Evolutionary conservation across 2,113 vertebrate genomes (phyloP).

Genomic region (Megaleporinus macrocephalus): DNA sequence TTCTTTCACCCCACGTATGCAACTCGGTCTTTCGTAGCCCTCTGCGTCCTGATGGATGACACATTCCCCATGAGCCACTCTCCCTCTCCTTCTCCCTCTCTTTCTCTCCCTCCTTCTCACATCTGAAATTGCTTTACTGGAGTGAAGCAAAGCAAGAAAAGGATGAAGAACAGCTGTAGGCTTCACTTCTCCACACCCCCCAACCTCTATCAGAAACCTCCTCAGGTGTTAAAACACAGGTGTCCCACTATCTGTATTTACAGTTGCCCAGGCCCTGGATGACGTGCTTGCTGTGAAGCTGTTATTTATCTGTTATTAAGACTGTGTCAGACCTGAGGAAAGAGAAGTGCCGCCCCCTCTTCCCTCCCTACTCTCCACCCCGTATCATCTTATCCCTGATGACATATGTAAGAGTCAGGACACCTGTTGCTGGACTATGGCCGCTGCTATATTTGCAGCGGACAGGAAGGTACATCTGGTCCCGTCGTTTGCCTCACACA

Average conservation of each 20-base stretch:
- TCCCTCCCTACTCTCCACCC: neutral
- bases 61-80: slow-evolving; percentile 56
- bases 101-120: slow-evolving; percentile 9
- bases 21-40: slow-evolving; percentile 48
- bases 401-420: slow-evolving; percentile 28
- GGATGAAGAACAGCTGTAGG: slow-evolving; percentile 56
- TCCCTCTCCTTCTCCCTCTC: slow-evolving; percentile 14
- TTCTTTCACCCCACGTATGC: slow-evolving; percentile 47
- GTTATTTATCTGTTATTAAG: slow-evolving; percentile 57
- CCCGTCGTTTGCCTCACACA: neutral
- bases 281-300: slow-evolving; percentile 57
- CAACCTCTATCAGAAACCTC: neutral
- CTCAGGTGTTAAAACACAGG: slow-evolving; percentile 15
- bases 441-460: slow-evolving; percentile 23
- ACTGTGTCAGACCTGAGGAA: slow-evolving; percentile 60
- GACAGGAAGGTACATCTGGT: neutral
- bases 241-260: slow-evolving; percentile 46
- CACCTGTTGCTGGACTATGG: slow-evolving; percentile 33
- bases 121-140: slow-evolving; percentile 7
- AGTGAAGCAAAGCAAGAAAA: neutral
- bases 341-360: slow-evolving; percentile 50
- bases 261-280: slow-evolving; percentile 59
- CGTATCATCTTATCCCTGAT: slow-evolving; percentile 8
- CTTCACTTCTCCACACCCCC: slow-evolving; percentile 36
- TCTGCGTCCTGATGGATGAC: slow-evolving; percentile 53